These are phyloP conservation scores for Cephalotes varians DNA, from an alignment of 2,888 invertebrate genomes.

Conservation along the genomic window DNA sequence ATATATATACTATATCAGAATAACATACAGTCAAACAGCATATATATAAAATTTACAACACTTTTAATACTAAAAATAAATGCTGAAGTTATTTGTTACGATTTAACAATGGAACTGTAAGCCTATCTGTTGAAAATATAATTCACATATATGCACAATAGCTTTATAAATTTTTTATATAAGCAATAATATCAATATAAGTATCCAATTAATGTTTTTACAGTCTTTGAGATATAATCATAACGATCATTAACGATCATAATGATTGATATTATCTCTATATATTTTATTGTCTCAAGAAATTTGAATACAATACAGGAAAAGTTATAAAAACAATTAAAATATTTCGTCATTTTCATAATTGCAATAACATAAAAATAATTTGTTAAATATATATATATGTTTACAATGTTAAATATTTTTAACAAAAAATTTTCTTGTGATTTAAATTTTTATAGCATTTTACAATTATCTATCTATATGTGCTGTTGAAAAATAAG, in stretches of 20 bases:
- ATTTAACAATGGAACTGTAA: conserved; percentile 17
- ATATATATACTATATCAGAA: not conserved
- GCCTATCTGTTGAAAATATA: conserved; percentile 23
- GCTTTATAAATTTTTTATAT: conserved; percentile 2
- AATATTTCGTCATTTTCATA: conserved; percentile 7
- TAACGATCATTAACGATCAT: not conserved
- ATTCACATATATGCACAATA: conserved; percentile 15
- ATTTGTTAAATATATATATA: not conserved
- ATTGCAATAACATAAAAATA: conserved; percentile 11
- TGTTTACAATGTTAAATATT: not conserved
- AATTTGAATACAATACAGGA: conserved; percentile 12
- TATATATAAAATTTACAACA: not conserved
- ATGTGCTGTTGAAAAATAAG: conserved; percentile 19
- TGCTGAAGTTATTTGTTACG: conserved; percentile 10
- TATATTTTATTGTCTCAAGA: conserved; percentile 37
- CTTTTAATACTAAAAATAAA: conserved; percentile 37
- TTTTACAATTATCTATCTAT: conserved; percentile 14
- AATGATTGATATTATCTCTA: not conserved
- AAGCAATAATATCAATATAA: conserved; percentile 1
- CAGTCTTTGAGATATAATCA: conserved; percentile 11
- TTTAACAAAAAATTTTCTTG: conserved; percentile 1
- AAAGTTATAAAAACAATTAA: conserved; percentile 13
- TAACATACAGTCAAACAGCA: conserved; percentile 16
- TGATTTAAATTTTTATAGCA: not conserved
- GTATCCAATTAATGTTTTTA: conserved; percentile 25